Percentiles rank a stretch among this genome's conserved stretches.
phyloP scores from a whole-genome alignment of 1,140 invertebrate genomes.

The Leptopilina clavipes region DNA sequence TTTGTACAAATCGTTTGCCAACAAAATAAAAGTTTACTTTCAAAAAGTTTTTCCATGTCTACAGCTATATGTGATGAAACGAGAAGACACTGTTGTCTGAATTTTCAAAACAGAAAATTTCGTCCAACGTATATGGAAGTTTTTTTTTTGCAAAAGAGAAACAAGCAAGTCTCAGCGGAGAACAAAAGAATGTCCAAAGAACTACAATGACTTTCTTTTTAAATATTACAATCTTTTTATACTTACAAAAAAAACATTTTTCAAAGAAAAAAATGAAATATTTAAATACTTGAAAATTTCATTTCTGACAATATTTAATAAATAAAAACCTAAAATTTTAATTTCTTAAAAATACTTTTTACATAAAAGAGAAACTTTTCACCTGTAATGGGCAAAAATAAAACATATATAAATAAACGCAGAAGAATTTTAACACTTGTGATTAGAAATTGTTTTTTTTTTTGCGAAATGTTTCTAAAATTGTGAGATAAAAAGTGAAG shows the following conservation, averaged over 20 bases:
- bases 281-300: too few relatives aligned
- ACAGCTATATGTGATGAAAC: neutral
- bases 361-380: too few relatives aligned
- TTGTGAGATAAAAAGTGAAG: neutral
- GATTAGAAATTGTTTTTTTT: constrained; percentile 13
- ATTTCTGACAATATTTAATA: too few relatives aligned
- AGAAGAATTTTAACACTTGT: too few relatives aligned
- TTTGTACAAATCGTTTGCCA: constrained; percentile 1
- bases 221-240: too few relatives aligned
- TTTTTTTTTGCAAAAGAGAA: neutral
- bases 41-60: neutral
- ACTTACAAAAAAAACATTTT: too few relatives aligned
- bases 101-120: constrained; percentile 15
- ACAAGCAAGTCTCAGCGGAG: neutral
- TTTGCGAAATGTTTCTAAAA: neutral
- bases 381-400: too few relatives aligned
- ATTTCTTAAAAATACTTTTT: too few relatives aligned
- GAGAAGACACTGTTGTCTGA: neutral
- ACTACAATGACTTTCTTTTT: too few relatives aligned
- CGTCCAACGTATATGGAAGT: neutral
- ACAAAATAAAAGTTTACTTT: neutral
- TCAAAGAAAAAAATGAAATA: too few relatives aligned
- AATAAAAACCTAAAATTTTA: too few relatives aligned
- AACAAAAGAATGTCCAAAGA: neutral
- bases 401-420: too few relatives aligned